Conservation (phyloP, 2,797 vertebrate genomes). For the Hoplostethus mediterraneus region DNA sequence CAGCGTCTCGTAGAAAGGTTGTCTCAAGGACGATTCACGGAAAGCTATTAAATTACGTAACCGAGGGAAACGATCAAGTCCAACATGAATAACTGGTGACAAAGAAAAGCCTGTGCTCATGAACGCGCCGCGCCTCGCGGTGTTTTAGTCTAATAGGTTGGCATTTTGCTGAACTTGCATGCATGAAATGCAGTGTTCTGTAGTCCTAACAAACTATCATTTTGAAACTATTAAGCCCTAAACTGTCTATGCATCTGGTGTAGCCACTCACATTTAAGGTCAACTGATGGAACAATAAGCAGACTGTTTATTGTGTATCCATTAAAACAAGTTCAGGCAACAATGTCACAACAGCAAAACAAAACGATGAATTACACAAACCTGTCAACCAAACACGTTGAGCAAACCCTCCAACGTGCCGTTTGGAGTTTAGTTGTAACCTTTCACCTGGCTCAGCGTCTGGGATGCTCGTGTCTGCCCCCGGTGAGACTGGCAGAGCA, state of each 20-base stretch:
- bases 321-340: background rate
- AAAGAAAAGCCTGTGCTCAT: constrained; percentile 1
- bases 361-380: background rate
- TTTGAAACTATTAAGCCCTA: background rate
- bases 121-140: background rate
- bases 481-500: constrained; percentile 14
- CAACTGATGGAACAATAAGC: no score
- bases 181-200: constrained; percentile 38
- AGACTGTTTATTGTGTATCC: background rate
- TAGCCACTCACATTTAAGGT: background rate
- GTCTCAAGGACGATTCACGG: background rate
- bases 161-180: no score
- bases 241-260: background rate
- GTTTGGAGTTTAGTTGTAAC: constrained; percentile 28
- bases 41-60: constrained; percentile 1
- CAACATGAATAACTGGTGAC: background rate
- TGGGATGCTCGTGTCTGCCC: background rate
- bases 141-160: constrained; percentile 10
- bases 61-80: background rate
- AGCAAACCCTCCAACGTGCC: background rate
- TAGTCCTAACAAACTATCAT: background rate
- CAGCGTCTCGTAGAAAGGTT: background rate
- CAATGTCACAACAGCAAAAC: background rate
- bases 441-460: constrained; percentile 23
- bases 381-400: background rate